phyloP scores from a whole-genome alignment of 2,888 invertebrate genomes.

The Abrostola tripartita region DNA sequence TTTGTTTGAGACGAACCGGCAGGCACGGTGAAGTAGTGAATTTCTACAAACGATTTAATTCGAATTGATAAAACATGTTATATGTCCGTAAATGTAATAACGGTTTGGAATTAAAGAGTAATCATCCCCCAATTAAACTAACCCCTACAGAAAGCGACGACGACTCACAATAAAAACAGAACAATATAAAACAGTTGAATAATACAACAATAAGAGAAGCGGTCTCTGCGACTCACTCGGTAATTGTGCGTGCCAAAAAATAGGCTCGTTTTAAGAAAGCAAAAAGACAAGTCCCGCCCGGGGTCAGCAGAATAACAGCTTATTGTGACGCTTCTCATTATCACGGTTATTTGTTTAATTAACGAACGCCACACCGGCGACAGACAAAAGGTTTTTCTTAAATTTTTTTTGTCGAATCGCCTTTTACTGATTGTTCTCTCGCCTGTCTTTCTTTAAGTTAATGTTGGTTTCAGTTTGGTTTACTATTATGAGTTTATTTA shows the following conservation, averaged over 20 bases:
- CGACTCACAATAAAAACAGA: conserved; percentile 20
- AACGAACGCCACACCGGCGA: conserved; percentile 59
- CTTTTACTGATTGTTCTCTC: conserved; percentile 28
- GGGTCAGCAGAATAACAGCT: conserved; percentile 56
- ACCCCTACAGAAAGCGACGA: conserved; percentile 20
- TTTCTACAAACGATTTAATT: neutral
- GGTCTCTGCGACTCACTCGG: conserved; percentile 7
- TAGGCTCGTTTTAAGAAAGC: conserved; percentile 32
- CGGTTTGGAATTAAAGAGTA: no score
- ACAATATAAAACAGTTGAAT: conserved; percentile 30
- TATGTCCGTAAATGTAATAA: no score
- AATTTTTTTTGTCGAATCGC: conserved; percentile 46
- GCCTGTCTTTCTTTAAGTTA: conserved; percentile 30
- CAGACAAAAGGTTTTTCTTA: conserved; percentile 65
- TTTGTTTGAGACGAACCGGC: neutral
- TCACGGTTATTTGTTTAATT: conserved; percentile 76
- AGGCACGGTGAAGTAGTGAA: neutral
- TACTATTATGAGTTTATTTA: neutral
- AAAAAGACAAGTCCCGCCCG: conserved; percentile 46
- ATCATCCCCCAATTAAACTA: conserved; percentile 3
- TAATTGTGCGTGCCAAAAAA: conserved; percentile 31
- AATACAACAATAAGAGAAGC: conserved; percentile 42
- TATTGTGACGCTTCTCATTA: conserved; percentile 67
- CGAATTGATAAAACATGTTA: no score
- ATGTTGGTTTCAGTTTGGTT: neutral